Percentiles rank a stretch among this genome's conserved stretches.
Conservation (phyloP, 2,797 vertebrate species). For the Tapirus indicus region DNA sequence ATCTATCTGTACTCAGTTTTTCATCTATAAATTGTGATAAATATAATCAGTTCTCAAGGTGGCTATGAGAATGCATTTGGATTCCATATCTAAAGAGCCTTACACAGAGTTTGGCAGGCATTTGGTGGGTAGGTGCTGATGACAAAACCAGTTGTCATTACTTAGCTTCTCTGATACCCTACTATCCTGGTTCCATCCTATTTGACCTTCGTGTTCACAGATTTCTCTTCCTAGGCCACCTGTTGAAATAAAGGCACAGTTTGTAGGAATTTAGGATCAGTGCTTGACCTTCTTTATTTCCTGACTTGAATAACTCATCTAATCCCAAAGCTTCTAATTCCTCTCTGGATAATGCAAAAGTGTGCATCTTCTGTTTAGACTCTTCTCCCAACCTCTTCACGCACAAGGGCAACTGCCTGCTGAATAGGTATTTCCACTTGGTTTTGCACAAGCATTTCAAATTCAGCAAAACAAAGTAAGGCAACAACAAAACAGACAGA, state of each 20-base stretch:
- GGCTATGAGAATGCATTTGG: not conserved
- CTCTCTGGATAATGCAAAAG: not conserved
- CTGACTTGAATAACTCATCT: not conserved
- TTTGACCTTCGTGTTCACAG: not conserved
- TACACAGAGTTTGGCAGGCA: not conserved
- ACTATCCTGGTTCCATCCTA: not conserved
- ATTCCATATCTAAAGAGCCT: not conserved
- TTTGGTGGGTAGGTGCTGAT: not conserved
- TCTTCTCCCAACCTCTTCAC: not conserved
- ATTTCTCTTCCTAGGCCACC: not conserved
- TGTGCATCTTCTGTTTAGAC: not conserved
- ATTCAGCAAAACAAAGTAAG: not conserved
- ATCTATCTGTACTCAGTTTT: not conserved
- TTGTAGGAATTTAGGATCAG: not conserved
- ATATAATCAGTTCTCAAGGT: not conserved
- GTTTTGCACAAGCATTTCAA: slow-evolving; percentile 9
- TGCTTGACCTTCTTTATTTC: not conserved
- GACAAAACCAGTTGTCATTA: not conserved
- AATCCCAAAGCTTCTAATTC: not conserved
- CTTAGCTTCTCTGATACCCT: not conserved
- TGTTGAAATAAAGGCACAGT: not conserved
- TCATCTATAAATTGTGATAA: not conserved
- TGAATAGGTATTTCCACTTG: not conserved
- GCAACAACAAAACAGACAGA: not conserved
- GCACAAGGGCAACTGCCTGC: not conserved